These are phyloP conservation scores for Polypterus bichir DNA, from an alignment of 2,113 vertebrate genomes.

Conservation along the genomic window DNA sequence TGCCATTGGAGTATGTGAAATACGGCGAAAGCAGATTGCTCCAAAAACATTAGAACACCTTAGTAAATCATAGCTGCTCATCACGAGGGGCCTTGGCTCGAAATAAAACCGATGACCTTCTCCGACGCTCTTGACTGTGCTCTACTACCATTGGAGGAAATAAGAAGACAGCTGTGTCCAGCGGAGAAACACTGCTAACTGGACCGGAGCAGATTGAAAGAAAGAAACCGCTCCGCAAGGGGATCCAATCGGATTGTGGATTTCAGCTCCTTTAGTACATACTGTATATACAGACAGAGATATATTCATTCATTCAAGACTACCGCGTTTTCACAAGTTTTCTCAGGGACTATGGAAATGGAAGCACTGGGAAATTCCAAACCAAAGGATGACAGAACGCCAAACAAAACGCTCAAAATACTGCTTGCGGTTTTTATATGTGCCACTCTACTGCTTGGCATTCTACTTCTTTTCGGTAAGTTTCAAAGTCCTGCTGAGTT, in stretches of 20 bases:
- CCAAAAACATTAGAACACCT: background rate
- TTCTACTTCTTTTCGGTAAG: conserved; percentile 56
- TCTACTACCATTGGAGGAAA: conserved; percentile 16
- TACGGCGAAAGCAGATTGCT: background rate
- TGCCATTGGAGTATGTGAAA: background rate
- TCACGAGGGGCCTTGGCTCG: background rate
- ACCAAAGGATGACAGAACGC: conserved; percentile 22
- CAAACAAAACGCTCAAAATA: conserved; percentile 35
- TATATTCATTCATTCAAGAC: background rate
- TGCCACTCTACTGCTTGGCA: conserved; percentile 44
- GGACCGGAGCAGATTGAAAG: background rate
- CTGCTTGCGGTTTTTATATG: conserved; percentile 43
- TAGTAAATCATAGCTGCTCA: background rate
- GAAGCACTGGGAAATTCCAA: conserved; percentile 32
- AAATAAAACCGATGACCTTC: background rate
- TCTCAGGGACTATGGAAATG: conserved; percentile 43
- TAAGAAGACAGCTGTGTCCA: conserved; percentile 23
- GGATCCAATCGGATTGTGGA: background rate
- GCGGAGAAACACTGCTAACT: background rate
- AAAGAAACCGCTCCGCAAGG: background rate
- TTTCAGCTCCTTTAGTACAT: background rate
- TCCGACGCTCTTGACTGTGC: conserved; percentile 23
- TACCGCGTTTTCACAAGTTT: background rate
- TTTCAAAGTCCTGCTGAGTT: conserved; percentile 1
- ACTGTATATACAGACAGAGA: background rate